Evolutionary conservation across 1,140 invertebrate species (phyloP), one percentile per base, ranked within the genome.

Genomic region (Manduca sexta): DNA sequence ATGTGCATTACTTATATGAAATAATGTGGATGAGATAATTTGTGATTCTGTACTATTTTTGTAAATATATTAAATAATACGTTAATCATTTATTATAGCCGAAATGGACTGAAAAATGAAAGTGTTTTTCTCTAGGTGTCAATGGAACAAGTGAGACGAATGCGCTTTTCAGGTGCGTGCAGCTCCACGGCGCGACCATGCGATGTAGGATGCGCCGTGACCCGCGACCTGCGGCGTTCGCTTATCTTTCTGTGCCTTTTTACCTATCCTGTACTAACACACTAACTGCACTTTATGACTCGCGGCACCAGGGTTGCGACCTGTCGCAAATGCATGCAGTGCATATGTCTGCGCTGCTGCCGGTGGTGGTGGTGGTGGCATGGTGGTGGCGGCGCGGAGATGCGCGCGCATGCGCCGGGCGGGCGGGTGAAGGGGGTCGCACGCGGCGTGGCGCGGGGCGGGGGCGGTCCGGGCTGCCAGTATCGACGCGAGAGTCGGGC

Each of bases 401-500:
- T 48, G 47, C 37, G 53, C 38, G 42, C 34, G 53, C 46, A 43
- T 49, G 58, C 41, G 52, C 48, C 29, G 39, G 42, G 53, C 41
- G 57, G 26, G 60, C 44, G 15, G 42, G 42, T 21, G 46, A 7
- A 26, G 43, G 41, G 31, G 44, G 45, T 46, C 44, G 49, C 21
- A 26, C 40, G 42, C 41, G 55, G 53, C 49, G 45, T 55, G 48
- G 56, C 52, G 64, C 56, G 68, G 51, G 61, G 66, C 60, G 74
- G 54, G 53, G 60, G 56, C 64, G 60, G 59, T 53, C 12, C 51
- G 55, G 39, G 60, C 52, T 56, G 69, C 64, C 75, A 84, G 80
- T 84, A 84, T 84, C 77, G 80, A 84, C 80, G 77, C 80, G 77
- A 80, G 56, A 70, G 68, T 80, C 73, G 58, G 74, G 71, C 74